A percentile compares a stretch with the other conserved stretches of the same genome.
phyloP scores from a whole-genome alignment of 37 sponge, comb jelly and placozoan species.

The Ianthella basta region DNA sequence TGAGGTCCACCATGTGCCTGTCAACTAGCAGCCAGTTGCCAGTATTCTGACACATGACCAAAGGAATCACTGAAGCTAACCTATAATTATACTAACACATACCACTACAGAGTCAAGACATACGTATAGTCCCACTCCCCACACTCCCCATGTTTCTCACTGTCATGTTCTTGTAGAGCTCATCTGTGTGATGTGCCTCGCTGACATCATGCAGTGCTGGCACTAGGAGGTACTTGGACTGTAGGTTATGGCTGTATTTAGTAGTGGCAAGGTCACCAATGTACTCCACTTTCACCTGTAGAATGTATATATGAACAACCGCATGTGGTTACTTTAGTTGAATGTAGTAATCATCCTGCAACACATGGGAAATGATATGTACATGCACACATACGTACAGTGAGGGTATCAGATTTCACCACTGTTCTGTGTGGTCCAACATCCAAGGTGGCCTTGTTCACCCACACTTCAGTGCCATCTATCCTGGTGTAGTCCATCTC shows the following conservation, averaged over 20 bases:
- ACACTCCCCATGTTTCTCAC: not conserved
- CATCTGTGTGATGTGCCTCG: not conserved
- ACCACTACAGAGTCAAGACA: too few relatives aligned
- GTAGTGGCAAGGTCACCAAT: constrained; percentile 65
- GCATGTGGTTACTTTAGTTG: too few relatives aligned
- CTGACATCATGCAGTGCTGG: constrained; percentile 38
- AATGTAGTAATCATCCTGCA: not conserved
- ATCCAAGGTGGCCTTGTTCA: constrained; percentile 35
- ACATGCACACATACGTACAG: not conserved
- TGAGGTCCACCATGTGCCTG: constrained; percentile 64
- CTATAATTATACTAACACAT: too few relatives aligned
- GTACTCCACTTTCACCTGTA: constrained; percentile 71
- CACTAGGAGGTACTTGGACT: constrained; percentile 64
- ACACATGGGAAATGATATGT: not conserved
- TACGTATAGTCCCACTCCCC: too few relatives aligned
- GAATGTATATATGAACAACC: not conserved
- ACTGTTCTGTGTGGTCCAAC: constrained; percentile 64
- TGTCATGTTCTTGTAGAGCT: constrained; percentile 26
- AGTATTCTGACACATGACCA: constrained; percentile 30
- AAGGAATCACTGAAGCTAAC: too few relatives aligned
- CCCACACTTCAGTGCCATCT: constrained; percentile 52
- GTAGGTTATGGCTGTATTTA: not conserved
- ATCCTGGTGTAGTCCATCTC: constrained; percentile 41
- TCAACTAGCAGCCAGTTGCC: constrained; percentile 74
- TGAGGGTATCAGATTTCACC: constrained; percentile 32